These are phyloP conservation scores for Lysiphlebus fabarum DNA, from an alignment of 1,140 invertebrate genomes.

Conservation along the genomic window DNA sequence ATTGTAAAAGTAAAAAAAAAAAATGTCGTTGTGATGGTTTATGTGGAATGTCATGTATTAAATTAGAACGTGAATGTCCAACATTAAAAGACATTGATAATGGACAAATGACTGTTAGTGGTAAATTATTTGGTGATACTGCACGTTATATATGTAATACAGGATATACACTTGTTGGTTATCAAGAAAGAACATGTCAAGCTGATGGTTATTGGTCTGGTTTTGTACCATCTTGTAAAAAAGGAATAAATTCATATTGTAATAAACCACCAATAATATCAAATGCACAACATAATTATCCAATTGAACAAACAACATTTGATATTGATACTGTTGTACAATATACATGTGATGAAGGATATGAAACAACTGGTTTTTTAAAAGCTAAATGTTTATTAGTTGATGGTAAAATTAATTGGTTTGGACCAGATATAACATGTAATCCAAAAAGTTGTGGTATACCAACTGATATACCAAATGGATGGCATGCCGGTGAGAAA, in stretches of 20 bases:
- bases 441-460: constrained; percentile 85
- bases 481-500: constrained; percentile 69
- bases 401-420: constrained; percentile 76
- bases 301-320: constrained; percentile 76
- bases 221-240: constrained; percentile 79
- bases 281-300: constrained; percentile 83
- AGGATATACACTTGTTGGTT: constrained; percentile 82
- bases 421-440: constrained; percentile 91
- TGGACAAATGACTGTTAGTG: constrained; percentile 69
- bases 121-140: constrained; percentile 74
- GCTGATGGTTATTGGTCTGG: constrained; percentile 92
- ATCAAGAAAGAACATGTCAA: constrained; percentile 80
- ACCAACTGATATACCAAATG: constrained; percentile 85
- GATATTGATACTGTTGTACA: constrained; percentile 80
- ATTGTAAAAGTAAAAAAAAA: constrained; percentile 96
- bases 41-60: constrained; percentile 96
- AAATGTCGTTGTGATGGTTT: constrained; percentile 94
- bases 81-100: constrained; percentile 69
- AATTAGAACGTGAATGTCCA: constrained; percentile 85
- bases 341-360: constrained; percentile 89
- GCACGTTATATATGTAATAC: constrained; percentile 82
- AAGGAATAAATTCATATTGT: constrained; percentile 83
- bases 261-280: constrained; percentile 80
- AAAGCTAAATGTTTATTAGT: constrained; percentile 88
- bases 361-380: constrained; percentile 78